Conservation (phyloP, 2,888 invertebrate species). For the Micoletzkya japonica region DNA sequence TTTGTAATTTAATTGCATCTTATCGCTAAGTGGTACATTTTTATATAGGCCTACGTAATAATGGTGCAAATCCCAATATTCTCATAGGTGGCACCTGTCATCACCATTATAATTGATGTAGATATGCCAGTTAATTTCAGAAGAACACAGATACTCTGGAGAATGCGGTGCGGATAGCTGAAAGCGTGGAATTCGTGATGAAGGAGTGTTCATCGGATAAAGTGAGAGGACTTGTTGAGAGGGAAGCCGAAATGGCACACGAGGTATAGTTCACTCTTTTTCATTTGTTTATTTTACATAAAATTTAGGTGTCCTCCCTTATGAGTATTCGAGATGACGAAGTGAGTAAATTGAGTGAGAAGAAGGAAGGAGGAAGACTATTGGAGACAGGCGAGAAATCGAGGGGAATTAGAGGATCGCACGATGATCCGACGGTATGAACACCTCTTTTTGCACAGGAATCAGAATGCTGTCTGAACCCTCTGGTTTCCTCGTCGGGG, state of each 20-base stretch:
- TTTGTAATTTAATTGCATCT: background rate
- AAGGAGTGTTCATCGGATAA: slow-evolving; percentile 3
- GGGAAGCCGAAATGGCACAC: slow-evolving; percentile 16
- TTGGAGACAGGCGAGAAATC: slow-evolving; percentile 20
- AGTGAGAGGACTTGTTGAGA: slow-evolving; percentile 12
- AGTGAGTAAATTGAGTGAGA: slow-evolving; percentile 7
- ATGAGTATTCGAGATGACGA: slow-evolving; percentile 12
- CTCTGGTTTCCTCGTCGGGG: too few species aligned
- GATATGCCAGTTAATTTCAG: background rate
- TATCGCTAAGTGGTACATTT: too few species aligned
- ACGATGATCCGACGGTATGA: slow-evolving; percentile 23
- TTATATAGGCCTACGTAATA: too few species aligned
- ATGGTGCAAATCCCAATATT: background rate
- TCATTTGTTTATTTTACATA: background rate
- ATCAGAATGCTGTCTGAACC: too few species aligned
- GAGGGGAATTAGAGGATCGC: slow-evolving; percentile 3
- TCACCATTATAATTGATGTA: too few species aligned
- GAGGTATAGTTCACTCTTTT: too few species aligned
- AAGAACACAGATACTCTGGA: background rate
- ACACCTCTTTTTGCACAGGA: too few species aligned
- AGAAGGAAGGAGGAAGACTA: background rate
- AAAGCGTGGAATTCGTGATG: slow-evolving; percentile 17
- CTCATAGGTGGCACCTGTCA: background rate
- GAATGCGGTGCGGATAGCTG: slow-evolving; percentile 20
- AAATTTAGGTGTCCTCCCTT: slow-evolving; percentile 9